Conservation (phyloP, 2,888 invertebrate genomes). For the Holacanthella duospinosa region DNA sequence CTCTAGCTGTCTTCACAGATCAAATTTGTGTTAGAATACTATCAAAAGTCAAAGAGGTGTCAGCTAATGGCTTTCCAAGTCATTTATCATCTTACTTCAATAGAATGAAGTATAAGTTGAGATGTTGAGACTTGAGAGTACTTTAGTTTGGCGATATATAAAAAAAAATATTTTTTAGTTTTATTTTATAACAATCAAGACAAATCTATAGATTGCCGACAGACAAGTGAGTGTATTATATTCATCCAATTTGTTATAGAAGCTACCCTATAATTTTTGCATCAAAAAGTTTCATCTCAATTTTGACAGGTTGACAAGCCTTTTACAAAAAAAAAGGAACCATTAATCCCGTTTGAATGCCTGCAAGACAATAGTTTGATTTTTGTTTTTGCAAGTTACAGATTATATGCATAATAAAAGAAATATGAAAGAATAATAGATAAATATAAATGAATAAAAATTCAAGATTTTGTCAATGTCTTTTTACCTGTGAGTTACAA, state of each 20-base stretch:
- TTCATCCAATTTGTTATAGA: not conserved
- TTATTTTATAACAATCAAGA: not conserved
- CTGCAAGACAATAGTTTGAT: not conserved
- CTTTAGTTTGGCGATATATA: too few species aligned
- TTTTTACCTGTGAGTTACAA: conserved; percentile 66
- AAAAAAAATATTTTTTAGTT: too few species aligned
- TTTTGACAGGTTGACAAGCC: not conserved
- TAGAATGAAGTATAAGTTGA: not conserved
- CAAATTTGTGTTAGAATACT: too few species aligned
- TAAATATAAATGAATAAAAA: too few species aligned
- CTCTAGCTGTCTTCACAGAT: too few species aligned
- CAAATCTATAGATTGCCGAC: not conserved
- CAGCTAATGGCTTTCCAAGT: conserved; percentile 8
- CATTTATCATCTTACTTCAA: not conserved
- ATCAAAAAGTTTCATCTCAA: not conserved
- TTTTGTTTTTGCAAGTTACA: too few species aligned
- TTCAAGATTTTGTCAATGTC: too few species aligned
- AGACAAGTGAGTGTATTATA: not conserved
- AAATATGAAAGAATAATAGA: too few species aligned
- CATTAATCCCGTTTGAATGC: not conserved
- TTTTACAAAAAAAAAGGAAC: not conserved
- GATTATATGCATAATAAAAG: too few species aligned
- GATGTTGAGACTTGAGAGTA: too few species aligned
- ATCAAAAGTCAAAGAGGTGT: conserved; percentile 6
- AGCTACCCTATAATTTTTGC: not conserved